Conservation (phyloP, 1,140 invertebrate genomes). For the Cydia amplana region DNA sequence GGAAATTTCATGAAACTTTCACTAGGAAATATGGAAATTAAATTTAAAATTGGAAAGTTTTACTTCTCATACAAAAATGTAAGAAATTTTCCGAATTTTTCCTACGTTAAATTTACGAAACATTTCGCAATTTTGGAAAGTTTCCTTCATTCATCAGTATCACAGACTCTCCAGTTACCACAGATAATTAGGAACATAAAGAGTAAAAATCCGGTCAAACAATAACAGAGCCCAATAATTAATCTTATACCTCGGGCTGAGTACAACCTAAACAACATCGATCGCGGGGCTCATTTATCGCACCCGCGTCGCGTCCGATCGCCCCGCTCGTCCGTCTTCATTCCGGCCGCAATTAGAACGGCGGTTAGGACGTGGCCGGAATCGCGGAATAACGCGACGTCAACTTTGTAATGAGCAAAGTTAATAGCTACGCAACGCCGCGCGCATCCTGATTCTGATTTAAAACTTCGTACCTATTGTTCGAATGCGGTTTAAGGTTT, state of each 20-base stretch:
- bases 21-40: too few species aligned
- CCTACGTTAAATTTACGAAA: too few species aligned
- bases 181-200: background rate
- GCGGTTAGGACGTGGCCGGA: slow-evolving; percentile 80
- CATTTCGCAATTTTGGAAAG: too few species aligned
- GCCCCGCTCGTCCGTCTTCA: slow-evolving; percentile 81
- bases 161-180: background rate
- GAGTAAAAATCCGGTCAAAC: slow-evolving; percentile 1
- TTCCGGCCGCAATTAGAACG: slow-evolving; percentile 83
- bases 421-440: slow-evolving; percentile 70
- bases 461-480: slow-evolving; percentile 54
- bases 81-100: too few species aligned
- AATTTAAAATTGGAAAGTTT: too few species aligned
- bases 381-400: slow-evolving; percentile 64
- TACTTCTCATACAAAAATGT: too few species aligned
- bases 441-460: slow-evolving; percentile 61
- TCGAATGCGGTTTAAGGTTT: background rate
- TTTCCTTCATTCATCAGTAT: too few species aligned
- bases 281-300: slow-evolving; percentile 56
- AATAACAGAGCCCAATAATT: slow-evolving; percentile 20
- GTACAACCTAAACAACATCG: slow-evolving; percentile 30
- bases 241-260: slow-evolving; percentile 22
- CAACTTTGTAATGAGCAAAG: slow-evolving; percentile 79
- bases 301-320: slow-evolving; percentile 71
- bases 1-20: too few species aligned